Conservation (phyloP, 2,888 invertebrate genomes). For the Temnothorax ravouxi region DNA sequence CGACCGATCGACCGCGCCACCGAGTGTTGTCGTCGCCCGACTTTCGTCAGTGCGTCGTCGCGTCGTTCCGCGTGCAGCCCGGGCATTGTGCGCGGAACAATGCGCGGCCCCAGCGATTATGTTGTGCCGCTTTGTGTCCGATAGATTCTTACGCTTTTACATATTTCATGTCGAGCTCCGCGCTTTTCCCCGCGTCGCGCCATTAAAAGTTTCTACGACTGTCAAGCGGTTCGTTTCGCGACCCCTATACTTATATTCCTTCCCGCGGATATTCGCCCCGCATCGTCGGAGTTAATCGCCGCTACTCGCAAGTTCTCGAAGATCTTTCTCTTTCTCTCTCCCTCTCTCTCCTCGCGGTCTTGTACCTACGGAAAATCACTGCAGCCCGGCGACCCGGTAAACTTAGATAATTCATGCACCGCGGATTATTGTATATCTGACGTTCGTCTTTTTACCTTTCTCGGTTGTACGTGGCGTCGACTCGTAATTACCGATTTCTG, state of each 20-base stretch:
- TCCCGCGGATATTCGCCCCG: conserved; percentile 2
- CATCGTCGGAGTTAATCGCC: conserved; percentile 51
- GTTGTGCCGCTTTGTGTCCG: conserved; percentile 60
- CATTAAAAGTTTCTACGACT: conserved; percentile 68
- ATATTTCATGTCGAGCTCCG: conserved; percentile 66
- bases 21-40: conserved; percentile 45
- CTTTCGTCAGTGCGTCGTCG: conserved; percentile 70
- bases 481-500: conserved; percentile 37
- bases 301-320: conserved; percentile 20
- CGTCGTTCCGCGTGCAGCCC: conserved; percentile 59
- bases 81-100: conserved; percentile 71
- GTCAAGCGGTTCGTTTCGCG: conserved; percentile 34
- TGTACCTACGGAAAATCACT: conserved; percentile 40
- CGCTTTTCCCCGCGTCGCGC: conserved; percentile 57
- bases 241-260: conserved; percentile 6
- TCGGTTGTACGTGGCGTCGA: conserved; percentile 7
- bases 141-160: conserved; percentile 66
- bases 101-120: conserved; percentile 64
- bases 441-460: conserved; percentile 18
- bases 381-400: conserved; percentile 15
- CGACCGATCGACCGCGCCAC: conserved; percentile 21
- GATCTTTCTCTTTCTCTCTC: neutral
- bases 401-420: conserved; percentile 58
- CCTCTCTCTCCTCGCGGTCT: neutral
- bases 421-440: conserved; percentile 41